Conservation (phyloP, 2,888 invertebrate species). For the Drosophila prolongata region DNA sequence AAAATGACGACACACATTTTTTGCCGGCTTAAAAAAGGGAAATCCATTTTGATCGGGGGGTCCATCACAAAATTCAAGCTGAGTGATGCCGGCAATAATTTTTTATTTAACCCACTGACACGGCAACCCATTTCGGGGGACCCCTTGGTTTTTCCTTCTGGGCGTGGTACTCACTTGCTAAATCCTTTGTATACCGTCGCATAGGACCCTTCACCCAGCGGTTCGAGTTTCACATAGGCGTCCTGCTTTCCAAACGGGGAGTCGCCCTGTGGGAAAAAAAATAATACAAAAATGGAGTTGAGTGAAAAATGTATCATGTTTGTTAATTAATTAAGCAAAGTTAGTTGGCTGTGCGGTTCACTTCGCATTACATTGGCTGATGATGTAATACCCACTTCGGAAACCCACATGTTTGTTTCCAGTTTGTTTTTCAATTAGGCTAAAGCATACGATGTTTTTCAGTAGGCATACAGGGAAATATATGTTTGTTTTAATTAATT, state of each 20-base stretch:
- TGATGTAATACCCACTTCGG: constrained; percentile 36
- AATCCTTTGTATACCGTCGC: constrained; percentile 99
- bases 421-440: constrained; percentile 24
- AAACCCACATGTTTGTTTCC: constrained; percentile 9
- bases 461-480: constrained; percentile 6
- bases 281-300: constrained; percentile 27
- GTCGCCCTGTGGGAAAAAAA: constrained; percentile 89
- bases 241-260: constrained; percentile 98
- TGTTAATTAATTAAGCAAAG: constrained; percentile 49
- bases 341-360: constrained; percentile 19
- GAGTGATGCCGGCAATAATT: constrained; percentile 49
- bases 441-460: constrained; percentile 15
- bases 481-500: constrained; percentile 14
- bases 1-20: constrained; percentile 58
- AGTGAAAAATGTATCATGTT: constrained; percentile 45
- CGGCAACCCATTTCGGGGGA: constrained; percentile 63
- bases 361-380: constrained; percentile 18
- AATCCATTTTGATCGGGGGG: constrained; percentile 39
- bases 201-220: constrained; percentile 99
- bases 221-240: constrained; percentile 98
- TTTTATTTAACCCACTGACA: constrained; percentile 73
- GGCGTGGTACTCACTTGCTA: constrained; percentile 91
- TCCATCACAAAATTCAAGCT: constrained; percentile 27
- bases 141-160: constrained; percentile 2
- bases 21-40: constrained; percentile 18